phyloP scores from a whole-genome alignment of 2,113 vertebrate species.

The Chaetodon auriga region DNA sequence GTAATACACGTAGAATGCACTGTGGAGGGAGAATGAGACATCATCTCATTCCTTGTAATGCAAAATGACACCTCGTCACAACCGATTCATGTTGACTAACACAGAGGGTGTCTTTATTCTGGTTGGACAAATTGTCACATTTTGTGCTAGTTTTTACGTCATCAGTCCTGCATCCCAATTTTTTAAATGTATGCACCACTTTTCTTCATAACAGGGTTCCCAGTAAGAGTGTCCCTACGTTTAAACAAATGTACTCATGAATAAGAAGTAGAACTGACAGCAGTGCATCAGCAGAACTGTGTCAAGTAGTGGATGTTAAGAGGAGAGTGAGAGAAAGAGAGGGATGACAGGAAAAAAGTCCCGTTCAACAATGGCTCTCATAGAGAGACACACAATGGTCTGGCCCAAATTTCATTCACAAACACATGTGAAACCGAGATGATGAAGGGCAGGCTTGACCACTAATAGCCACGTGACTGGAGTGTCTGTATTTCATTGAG shows the following conservation, averaged over 20 bases:
- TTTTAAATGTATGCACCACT: not conserved
- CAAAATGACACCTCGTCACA: slow-evolving; percentile 45
- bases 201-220: not conserved
- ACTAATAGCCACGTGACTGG: slow-evolving; percentile 42
- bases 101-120: slow-evolving; percentile 2
- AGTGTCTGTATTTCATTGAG: slow-evolving; percentile 46
- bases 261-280: not conserved
- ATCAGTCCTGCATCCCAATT: not conserved
- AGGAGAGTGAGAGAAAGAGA: slow-evolving; percentile 14
- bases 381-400: slow-evolving; percentile 64
- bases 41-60: slow-evolving; percentile 20
- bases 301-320: slow-evolving; percentile 36
- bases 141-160: not conserved
- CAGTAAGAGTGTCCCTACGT: not conserved
- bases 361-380: slow-evolving; percentile 53
- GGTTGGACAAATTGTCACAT: slow-evolving; percentile 28
- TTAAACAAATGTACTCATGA: not conserved
- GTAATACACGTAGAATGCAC: slow-evolving; percentile 31
- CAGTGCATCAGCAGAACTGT: slow-evolving; percentile 2
- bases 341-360: slow-evolving; percentile 6
- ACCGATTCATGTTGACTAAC: slow-evolving; percentile 22
- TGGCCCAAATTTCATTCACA: slow-evolving; percentile 62
- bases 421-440: slow-evolving; percentile 20
- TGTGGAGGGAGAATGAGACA: slow-evolving; percentile 37
- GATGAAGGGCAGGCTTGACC: slow-evolving; percentile 45